phyloP scores from a whole-genome alignment of 2,797 vertebrate species.

The Mormyrus hasselquistii region DNA sequence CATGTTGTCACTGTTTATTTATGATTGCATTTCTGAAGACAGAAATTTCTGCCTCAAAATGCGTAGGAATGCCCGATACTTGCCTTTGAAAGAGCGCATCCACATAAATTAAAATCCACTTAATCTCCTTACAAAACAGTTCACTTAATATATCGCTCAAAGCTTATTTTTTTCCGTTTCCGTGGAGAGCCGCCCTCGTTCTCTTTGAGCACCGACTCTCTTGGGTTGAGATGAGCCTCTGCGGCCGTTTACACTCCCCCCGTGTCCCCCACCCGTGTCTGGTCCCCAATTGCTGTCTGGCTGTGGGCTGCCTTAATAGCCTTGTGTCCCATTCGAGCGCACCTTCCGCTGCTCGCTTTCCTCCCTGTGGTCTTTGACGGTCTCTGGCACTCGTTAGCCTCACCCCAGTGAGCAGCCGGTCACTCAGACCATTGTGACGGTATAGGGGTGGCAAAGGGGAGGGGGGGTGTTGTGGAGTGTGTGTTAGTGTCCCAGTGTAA shows the following conservation, averaged over 20 bases:
- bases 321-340: constrained; percentile 63
- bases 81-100: constrained; percentile 46
- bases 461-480: constrained; percentile 48
- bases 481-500: constrained; percentile 49
- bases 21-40: background rate
- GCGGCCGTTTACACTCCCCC: background rate
- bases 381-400: constrained; percentile 86
- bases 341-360: constrained; percentile 64
- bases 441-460: constrained; percentile 10
- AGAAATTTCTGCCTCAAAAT: background rate
- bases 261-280: background rate
- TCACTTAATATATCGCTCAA: constrained; percentile 77
- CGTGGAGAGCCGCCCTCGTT: background rate
- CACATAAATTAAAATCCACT: constrained; percentile 74
- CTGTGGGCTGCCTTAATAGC: constrained; percentile 55
- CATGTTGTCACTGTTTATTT: background rate
- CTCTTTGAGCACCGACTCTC: constrained; percentile 32
- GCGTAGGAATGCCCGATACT: background rate
- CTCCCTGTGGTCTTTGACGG: constrained; percentile 71
- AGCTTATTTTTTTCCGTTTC: constrained; percentile 30
- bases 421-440: constrained; percentile 57
- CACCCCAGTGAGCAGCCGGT: constrained; percentile 69
- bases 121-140: constrained; percentile 79
- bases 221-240: constrained; percentile 39
- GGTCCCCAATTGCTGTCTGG: constrained; percentile 43